These are phyloP conservation scores for Drosophila bocqueti DNA, from an alignment of 1,140 invertebrate species.

Conservation along the genomic window DNA sequence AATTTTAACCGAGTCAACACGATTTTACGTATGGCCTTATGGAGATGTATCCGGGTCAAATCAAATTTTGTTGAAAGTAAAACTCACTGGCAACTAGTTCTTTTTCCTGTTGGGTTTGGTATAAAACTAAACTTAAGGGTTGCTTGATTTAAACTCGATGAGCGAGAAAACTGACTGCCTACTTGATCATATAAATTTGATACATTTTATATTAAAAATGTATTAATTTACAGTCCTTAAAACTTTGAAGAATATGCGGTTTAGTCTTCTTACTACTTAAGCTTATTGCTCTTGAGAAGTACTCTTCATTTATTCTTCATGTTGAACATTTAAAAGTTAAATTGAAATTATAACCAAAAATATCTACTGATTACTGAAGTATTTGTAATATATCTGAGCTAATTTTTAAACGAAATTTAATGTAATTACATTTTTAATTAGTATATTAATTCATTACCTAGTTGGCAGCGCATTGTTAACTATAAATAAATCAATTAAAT, in stretches of 20 bases:
- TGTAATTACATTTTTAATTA: not conserved
- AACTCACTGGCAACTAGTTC: not conserved
- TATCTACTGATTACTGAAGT: too few relatives aligned
- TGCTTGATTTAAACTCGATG: not conserved
- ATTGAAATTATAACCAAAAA: too few relatives aligned
- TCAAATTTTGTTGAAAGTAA: not conserved
- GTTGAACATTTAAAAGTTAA: too few relatives aligned
- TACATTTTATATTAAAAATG: not conserved
- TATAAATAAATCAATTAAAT: not conserved
- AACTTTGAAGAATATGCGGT: too few relatives aligned
- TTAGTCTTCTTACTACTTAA: too few relatives aligned
- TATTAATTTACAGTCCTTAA: not conserved
- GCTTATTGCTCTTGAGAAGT: too few relatives aligned
- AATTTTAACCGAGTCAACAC: not conserved
- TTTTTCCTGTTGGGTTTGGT: not conserved
- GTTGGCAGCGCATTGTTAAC: not conserved
- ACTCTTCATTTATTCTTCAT: not conserved
- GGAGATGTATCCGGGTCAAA: not conserved
- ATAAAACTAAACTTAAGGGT: not conserved
- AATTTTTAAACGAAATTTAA: not conserved
- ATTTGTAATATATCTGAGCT: too few relatives aligned
- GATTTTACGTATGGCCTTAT: not conserved
- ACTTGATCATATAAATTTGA: too few relatives aligned
- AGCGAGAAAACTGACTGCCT: too few relatives aligned
- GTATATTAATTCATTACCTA: not conserved